Evolutionary conservation across 2,113 vertebrate species (phyloP), one percentile per base, ranked within the genome.

Genomic region (Pristiophorus japonicus): DNA sequence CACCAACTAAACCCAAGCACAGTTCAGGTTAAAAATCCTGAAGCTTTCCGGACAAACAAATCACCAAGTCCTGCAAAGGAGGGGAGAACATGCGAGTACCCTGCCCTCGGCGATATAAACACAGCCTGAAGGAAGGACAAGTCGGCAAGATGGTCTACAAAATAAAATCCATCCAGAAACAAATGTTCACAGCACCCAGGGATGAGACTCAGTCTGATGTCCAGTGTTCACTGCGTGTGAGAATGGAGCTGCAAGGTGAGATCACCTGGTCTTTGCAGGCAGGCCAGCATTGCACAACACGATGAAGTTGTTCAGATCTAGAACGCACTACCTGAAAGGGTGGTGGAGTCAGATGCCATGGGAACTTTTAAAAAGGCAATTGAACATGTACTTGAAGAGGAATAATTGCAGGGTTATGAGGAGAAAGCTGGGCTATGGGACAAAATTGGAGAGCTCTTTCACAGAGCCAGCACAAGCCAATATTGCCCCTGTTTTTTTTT

Each of bases 271-370:
- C 99, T 98, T 98, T 98, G 98, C 96, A 99, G 98, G 98, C 98
- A 99, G 99, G 99, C 99, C 98, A 99, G 98, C 99, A 99, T 99
- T 98, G 98, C 99, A 99, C 98, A 98, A 97, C 96, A 97, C 98
- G n/a, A 51, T 51, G 51, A 51, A 51, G 51, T 51, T 98, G 98
- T 98, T 98, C 99, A 98, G 98, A 98, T 98, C 18, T 45, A 38
- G 42, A 73, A 73, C 70, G 34, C 30, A 73, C 51, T 51, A 34
- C 70, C 24, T 34, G 5, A 73, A 34, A 7, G 27, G 0, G 20
- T 24, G 20, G 70, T 34, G 27, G 66, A 67, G 34, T 73, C 70
- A 34, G 70, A 75, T 73, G n/a, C 73, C 8, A 12, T n/a, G 34
- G 30, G 11, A n/a, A n/a, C 34, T n/a, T 75, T n/a, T n/a, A 10